Evolutionary conservation across 2,888 invertebrate species (phyloP), one percentile per base, ranked within the genome.

Genomic region (Heliothis peltigera): DNA sequence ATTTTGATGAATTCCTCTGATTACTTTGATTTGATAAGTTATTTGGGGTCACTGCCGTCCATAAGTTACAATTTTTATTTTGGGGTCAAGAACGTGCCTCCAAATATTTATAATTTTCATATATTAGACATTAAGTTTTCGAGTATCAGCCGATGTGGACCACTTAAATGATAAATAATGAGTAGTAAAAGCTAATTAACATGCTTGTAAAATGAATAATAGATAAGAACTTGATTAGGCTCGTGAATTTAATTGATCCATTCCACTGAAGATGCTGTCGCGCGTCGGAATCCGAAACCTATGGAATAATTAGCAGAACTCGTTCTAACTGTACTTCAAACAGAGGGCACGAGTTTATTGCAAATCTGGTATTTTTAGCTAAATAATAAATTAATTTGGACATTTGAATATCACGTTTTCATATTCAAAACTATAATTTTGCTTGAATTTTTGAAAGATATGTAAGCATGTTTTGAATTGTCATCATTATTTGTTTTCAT

Each of bases 231-330:
- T 48, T 52, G 56, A 55, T 70, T 32, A 52, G n/a, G 32, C 28
- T 42, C 25, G 18, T 73, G 65, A 75, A 70, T 10, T 60, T 54
- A 59, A 64, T 55, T 55, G 12, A 66, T 32, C 22, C 48, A 64
- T 17, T 32, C 44, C 2, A 46, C 49, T 52, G 46, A 74, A 60
- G 44, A 66, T 39, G 56, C n/a, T n/a, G n/a, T n/a, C n/a, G n/a
- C n/a, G n/a, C n/a, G n/a, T n/a, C n/a, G n/a, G n/a, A n/a, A n/a
- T 48, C 32, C 18, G 57, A 35, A 17, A 28, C 17, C 48, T 47
- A 18, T 18, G 44, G 59, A 69, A 63, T 53, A 19, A 63, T 53
- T 8, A 35, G 21, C 7, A 2, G 44, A 70, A 69, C 75, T 12
- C 8, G 63, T 59, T 72, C 18, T 55, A 42, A 25, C 43, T n/a